Evolutionary conservation across 2,797 vertebrate genomes (phyloP).

Genomic region (Rhynchotus rufescens): DNA sequence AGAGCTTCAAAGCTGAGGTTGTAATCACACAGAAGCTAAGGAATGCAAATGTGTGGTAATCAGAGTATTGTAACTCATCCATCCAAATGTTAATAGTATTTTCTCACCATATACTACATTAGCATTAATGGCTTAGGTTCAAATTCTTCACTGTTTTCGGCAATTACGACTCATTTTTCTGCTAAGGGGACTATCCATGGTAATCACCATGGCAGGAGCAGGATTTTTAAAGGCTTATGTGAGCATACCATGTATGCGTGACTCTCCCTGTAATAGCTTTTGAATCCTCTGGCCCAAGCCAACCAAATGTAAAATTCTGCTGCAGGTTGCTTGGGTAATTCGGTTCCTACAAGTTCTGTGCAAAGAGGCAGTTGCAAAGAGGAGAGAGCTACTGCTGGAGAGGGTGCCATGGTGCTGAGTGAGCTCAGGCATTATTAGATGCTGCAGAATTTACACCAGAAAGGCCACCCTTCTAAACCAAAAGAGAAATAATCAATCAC

Average conservation of each 20-base stretch:
- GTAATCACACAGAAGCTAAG: conserved; percentile 33
- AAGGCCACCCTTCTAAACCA: not conserved
- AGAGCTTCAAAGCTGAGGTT: conserved; percentile 33
- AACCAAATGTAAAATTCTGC: not conserved
- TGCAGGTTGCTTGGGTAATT: not conserved
- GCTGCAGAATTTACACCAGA: not conserved
- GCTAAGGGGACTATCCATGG: conserved; percentile 45
- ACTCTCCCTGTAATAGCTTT: not conserved
- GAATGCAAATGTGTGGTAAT: conserved; percentile 64
- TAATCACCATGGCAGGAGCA: conserved; percentile 40
- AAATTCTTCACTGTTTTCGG: conserved; percentile 58
- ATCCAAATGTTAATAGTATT: conserved; percentile 63
- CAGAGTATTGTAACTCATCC: conserved; percentile 56
- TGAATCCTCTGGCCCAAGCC: conserved; percentile 9
- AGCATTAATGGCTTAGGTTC: conserved; percentile 60
- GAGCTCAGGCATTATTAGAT: not conserved
- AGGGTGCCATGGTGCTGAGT: not conserved
- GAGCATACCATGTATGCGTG: not conserved
- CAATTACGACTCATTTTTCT: conserved; percentile 64
- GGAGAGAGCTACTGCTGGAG: not conserved
- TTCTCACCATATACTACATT: conserved; percentile 63
- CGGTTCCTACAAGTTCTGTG: not conserved
- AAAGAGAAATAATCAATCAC: not conserved
- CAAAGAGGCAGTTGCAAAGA: not conserved
- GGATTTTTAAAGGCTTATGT: conserved; percentile 48